Conservation (phyloP, 2,113 vertebrate species). For the Egretta garzetta region DNA sequence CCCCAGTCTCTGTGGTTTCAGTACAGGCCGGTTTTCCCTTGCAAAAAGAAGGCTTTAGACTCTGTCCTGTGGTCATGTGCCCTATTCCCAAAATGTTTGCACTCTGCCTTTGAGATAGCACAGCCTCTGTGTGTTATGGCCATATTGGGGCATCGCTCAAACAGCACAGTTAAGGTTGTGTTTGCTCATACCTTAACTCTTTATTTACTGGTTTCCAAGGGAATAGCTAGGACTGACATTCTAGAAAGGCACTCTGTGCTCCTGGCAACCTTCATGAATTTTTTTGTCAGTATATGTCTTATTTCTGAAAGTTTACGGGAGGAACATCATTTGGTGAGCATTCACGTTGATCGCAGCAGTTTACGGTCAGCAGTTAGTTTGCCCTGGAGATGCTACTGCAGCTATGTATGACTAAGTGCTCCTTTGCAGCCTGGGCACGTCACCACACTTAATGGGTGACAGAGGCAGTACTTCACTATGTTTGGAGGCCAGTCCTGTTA, state of each 20-base stretch:
- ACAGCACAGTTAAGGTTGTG: slow-evolving; percentile 34
- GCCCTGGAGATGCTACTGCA: neutral
- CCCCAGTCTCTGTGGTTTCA: fast-evolving
- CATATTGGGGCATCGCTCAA: slow-evolving; percentile 61
- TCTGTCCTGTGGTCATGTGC: slow-evolving; percentile 12
- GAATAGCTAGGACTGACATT: neutral
- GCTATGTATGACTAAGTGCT: neutral
- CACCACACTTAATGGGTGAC: neutral
- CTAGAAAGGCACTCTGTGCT: neutral
- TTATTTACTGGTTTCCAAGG: slow-evolving; percentile 37
- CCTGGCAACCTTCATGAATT: neutral
- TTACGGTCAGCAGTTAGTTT: neutral
- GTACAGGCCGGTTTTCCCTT: neutral
- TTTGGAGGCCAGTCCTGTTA: neutral
- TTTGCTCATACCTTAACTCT: slow-evolving; percentile 59
- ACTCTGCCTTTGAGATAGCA: slow-evolving; percentile 54
- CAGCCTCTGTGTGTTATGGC: slow-evolving; percentile 47
- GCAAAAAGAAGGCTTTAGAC: neutral
- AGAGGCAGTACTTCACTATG: neutral
- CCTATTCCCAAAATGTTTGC: slow-evolving; percentile 45
- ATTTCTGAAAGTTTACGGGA: neutral
- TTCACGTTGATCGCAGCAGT: neutral
- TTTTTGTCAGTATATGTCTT: neutral
- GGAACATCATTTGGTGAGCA: neutral
- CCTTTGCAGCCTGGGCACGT: neutral